Evolutionary conservation across 1,140 invertebrate species (phyloP).

Genomic region (Tenebrio molitor): DNA sequence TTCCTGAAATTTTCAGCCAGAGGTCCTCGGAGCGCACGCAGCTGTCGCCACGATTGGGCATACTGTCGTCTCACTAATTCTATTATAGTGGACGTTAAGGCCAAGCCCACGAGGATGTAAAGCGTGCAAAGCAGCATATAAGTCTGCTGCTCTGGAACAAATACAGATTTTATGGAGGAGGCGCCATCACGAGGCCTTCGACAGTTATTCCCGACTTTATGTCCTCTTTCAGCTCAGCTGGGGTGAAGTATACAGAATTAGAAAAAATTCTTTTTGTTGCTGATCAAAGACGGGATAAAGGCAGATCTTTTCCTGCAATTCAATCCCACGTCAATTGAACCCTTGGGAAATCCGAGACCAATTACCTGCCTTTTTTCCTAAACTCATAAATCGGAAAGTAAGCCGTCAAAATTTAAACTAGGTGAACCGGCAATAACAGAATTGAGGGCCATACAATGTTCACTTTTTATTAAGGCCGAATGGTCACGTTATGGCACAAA

Average conservation of each 20-base stretch:
- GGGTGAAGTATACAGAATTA: not conserved
- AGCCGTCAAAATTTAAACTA: not conserved
- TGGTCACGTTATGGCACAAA: slow-evolving; percentile 17
- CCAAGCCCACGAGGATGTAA: slow-evolving; percentile 94
- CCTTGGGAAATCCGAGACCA: slow-evolving; percentile 9
- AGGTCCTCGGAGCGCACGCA: slow-evolving; percentile 83
- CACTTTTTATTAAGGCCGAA: slow-evolving; percentile 1
- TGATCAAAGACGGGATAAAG: not conserved
- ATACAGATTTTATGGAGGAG: slow-evolving; percentile 34
- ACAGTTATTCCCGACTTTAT: slow-evolving; percentile 4
- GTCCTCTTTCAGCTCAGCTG: not conserved
- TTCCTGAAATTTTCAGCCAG: slow-evolving; percentile 82
- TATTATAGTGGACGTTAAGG: slow-evolving; percentile 94
- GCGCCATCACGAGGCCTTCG: not conserved
- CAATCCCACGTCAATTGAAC: not conserved
- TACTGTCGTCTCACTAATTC: slow-evolving; percentile 89
- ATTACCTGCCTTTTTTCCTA: not conserved
- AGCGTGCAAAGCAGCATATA: slow-evolving; percentile 92
- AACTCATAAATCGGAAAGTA: slow-evolving; percentile 9
- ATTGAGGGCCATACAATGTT: not conserved
- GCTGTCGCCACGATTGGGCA: slow-evolving; percentile 85
- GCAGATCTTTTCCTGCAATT: not conserved
- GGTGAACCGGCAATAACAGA: slow-evolving; percentile 1
- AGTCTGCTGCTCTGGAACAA: slow-evolving; percentile 79
- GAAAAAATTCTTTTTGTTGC: not conserved